These are phyloP conservation scores for Oryzias melastigma DNA, from an alignment of 2,113 vertebrate species.

Conservation along the genomic window DNA sequence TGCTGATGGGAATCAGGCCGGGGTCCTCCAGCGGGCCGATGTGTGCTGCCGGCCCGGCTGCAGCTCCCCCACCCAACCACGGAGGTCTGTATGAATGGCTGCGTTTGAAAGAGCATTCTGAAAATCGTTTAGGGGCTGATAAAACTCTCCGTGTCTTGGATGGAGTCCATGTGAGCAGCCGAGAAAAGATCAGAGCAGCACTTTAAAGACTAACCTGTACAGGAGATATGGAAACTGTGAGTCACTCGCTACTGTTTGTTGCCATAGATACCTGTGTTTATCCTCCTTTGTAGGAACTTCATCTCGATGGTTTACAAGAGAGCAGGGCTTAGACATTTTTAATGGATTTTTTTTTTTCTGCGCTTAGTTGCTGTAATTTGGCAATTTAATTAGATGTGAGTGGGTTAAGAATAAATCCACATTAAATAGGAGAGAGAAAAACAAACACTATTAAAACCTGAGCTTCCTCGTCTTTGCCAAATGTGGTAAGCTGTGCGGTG, in stretches of 20 bases:
- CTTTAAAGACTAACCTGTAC: slow-evolving; percentile 34
- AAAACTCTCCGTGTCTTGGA: slow-evolving; percentile 33
- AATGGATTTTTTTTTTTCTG: not conserved
- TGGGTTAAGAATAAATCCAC: slow-evolving; percentile 16
- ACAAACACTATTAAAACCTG: slow-evolving; percentile 46
- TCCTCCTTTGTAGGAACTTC: slow-evolving; percentile 26
- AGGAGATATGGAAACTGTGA: slow-evolving; percentile 54
- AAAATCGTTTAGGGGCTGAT: slow-evolving; percentile 33
- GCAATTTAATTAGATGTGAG: not conserved
- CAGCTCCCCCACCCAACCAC: slow-evolving; percentile 26
- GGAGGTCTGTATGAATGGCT: slow-evolving; percentile 23
- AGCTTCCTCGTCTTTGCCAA: slow-evolving; percentile 37
- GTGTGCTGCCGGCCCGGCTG: slow-evolving; percentile 38
- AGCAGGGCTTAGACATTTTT: slow-evolving; percentile 5
- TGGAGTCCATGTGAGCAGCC: slow-evolving; percentile 17
- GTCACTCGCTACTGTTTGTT: slow-evolving; percentile 49
- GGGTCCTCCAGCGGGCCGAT: slow-evolving; percentile 48
- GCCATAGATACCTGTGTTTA: slow-evolving; percentile 45
- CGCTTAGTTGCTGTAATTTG: slow-evolving; percentile 1
- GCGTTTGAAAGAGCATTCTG: slow-evolving; percentile 29
- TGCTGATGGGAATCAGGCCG: slow-evolving; percentile 41
- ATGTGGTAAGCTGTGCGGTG: slow-evolving; percentile 34
- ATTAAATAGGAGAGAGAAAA: slow-evolving; percentile 20
- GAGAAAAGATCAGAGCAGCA: slow-evolving; percentile 2
- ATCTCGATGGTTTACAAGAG: slow-evolving; percentile 9